Conservation (phyloP, 2,113 vertebrate species). For the Dromiciops gliroides region DNA sequence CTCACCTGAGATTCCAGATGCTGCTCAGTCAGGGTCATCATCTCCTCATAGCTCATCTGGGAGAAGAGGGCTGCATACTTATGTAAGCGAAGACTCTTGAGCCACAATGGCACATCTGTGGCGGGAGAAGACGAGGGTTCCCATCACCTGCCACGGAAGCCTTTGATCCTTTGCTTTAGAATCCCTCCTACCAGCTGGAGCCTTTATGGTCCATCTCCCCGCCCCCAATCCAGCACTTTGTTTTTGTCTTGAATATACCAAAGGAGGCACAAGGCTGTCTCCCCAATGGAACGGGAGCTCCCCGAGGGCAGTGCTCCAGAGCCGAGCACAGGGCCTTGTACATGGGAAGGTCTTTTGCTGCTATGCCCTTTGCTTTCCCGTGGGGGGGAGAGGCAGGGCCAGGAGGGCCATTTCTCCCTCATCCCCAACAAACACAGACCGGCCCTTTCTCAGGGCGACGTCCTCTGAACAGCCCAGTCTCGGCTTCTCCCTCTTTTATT, state of each 20-base stretch:
- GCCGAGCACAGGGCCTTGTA: neutral
- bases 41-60: constrained; percentile 96
- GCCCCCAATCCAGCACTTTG: neutral
- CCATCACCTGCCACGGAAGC: neutral
- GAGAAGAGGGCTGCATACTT: constrained; percentile 96
- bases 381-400: neutral
- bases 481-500: neutral
- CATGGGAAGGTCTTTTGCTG: neutral
- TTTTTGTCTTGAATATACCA: neutral
- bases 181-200: no score
- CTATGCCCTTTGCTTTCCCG: accelerated
- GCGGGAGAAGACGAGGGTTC: neutral
- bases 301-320: neutral
- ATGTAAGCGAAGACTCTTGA: constrained; percentile 96
- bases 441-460: neutral
- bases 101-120: constrained; percentile 93
- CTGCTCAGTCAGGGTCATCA: constrained; percentile 96
- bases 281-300: neutral
- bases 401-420: neutral
- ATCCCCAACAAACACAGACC: neutral
- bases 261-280: neutral
- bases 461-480: neutral
- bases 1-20: constrained; percentile 94
- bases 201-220: neutral
- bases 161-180: no score